A percentile compares a stretch with the other conserved stretches of the same genome.
phyloP scores from a whole-genome alignment of 2,888 invertebrate species.

The Brassicogethes aeneus region DNA sequence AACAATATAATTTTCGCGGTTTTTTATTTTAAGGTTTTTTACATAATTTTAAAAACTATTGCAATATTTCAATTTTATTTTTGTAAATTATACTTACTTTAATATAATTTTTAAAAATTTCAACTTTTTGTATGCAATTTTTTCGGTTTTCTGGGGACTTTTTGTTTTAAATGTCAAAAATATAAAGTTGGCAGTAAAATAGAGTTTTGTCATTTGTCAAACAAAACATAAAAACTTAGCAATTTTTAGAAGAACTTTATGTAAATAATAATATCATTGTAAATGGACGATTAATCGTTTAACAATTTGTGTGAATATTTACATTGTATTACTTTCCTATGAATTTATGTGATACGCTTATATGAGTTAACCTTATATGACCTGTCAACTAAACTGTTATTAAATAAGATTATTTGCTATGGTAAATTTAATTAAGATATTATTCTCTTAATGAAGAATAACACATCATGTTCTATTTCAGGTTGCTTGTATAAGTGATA shows the following conservation, averaged over 20 bases:
- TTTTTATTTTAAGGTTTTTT: neutral
- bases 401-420: constrained; percentile 27
- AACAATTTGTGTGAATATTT: neutral
- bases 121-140: neutral
- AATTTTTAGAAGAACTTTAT: constrained; percentile 17
- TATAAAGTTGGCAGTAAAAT: neutral
- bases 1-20: neutral
- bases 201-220: constrained; percentile 31
- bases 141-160: neutral
- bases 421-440: constrained; percentile 26
- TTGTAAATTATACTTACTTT: neutral
- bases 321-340: constrained; percentile 9
- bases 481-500: neutral
- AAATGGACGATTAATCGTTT: neutral
- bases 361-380: constrained; percentile 36
- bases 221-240: constrained; percentile 26
- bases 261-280: constrained; percentile 5
- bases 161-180: neutral
- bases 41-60: neutral
- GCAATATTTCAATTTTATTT: neutral
- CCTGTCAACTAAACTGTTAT: constrained; percentile 32
- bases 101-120: neutral
- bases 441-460: no score
- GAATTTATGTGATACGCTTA: constrained; percentile 13
- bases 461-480: constrained; percentile 1